Evolutionary conservation across 2,888 invertebrate species (phyloP).

Genomic region (Galeruca laticollis): DNA sequence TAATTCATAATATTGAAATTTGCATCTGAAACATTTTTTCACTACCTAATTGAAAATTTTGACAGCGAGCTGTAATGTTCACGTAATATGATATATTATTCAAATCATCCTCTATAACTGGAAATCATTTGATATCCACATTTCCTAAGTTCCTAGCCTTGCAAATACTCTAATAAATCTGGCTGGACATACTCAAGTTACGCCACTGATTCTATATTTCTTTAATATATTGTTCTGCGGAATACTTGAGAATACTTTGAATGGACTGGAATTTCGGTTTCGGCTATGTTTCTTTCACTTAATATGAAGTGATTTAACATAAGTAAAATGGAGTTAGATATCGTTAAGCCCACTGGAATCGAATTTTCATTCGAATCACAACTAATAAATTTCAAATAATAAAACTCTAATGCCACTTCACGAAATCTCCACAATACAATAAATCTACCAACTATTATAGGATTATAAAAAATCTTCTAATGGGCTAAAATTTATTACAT

Average conservation of each 20-base stretch:
- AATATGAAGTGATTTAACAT: background rate
- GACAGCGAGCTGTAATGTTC: no score
- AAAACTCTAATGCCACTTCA: conserved; percentile 25
- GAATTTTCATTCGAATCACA: background rate
- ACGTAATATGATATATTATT: no score
- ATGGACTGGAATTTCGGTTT: background rate
- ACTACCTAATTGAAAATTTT: no score
- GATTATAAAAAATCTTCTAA: conserved; percentile 31
- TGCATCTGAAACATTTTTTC: no score
- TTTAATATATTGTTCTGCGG: no score
- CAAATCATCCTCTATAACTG: no score
- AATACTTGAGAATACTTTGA: background rate
- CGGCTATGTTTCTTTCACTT: background rate
- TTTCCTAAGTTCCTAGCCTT: no score
- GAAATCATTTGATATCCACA: no score
- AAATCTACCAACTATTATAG: conserved; percentile 24
- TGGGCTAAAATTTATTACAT: conserved; percentile 36
- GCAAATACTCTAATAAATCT: no score
- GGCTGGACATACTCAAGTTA: no score
- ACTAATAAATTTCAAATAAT: conserved; percentile 28
- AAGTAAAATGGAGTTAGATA: background rate
- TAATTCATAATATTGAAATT: no score
- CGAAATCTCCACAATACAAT: conserved; percentile 28
- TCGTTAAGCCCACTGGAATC: background rate
- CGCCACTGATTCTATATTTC: no score